These are phyloP conservation scores for Fregata magnificens DNA, from an alignment of 2,113 vertebrate species.

Conservation along the genomic window DNA sequence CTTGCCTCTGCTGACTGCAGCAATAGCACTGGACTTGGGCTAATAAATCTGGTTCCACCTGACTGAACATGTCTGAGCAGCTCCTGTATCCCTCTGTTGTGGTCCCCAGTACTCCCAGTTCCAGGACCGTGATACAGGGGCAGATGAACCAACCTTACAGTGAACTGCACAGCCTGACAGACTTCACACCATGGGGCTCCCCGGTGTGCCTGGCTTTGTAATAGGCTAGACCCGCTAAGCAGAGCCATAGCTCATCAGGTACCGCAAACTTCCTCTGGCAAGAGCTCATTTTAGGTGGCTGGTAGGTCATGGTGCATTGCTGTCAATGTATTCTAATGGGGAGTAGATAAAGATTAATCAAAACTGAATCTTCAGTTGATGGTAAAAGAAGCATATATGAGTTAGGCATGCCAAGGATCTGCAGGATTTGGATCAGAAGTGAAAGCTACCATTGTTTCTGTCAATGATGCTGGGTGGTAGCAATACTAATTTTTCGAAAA, in stretches of 20 bases:
- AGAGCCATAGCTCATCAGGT: not conserved
- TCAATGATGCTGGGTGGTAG: not conserved
- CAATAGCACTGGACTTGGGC: not conserved
- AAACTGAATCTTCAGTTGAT: not conserved
- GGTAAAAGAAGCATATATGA: not conserved
- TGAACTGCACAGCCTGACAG: not conserved
- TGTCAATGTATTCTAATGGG: not conserved
- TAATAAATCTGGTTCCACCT: not conserved
- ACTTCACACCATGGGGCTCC: not conserved
- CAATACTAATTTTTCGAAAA: fast-evolving
- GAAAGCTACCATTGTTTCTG: not conserved
- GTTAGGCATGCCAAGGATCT: not conserved
- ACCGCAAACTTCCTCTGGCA: not conserved
- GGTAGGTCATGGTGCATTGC: not conserved
- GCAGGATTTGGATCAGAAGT: not conserved
- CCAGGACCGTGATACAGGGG: not conserved
- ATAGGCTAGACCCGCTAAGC: not conserved
- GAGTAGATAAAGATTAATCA: not conserved
- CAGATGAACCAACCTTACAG: not conserved
- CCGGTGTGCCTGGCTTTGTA: not conserved
- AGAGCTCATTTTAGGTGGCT: not conserved
- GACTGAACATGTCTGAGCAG: fast-evolving
- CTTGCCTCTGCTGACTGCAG: not conserved
- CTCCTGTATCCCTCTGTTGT: not conserved
- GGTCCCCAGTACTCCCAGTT: not conserved